Conservation (phyloP, 2,797 vertebrate species). For the Chaetodon trifasciatus region DNA sequence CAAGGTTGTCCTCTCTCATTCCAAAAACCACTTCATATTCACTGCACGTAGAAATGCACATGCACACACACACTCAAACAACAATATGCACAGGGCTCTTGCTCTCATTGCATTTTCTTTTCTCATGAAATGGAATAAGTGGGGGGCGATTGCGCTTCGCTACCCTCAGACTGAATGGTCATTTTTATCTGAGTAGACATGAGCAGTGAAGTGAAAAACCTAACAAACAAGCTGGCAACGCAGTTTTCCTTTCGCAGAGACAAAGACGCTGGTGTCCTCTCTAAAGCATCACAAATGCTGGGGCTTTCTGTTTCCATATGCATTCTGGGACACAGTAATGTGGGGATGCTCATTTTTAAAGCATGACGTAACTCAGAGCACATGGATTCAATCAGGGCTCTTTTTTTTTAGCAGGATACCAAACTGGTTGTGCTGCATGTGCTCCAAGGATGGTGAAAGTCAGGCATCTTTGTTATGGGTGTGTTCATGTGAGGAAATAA, state of each 20-base stretch:
- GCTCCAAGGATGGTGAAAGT: conserved; percentile 28
- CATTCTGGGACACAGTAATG: conserved; percentile 71
- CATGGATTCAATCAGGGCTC: conserved; percentile 74
- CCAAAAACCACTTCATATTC: conserved; percentile 67
- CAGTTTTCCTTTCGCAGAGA: conserved; percentile 63
- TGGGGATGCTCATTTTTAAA: conserved; percentile 72
- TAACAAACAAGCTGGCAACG: conserved; percentile 74
- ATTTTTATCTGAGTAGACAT: conserved; percentile 81
- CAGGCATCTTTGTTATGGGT: neutral
- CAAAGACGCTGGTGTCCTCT: conserved; percentile 82
- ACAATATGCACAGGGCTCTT: conserved; percentile 47
- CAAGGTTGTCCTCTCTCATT: conserved; percentile 74
- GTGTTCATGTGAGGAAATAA: neutral
- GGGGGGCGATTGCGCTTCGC: conserved; percentile 44
- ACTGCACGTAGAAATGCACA: conserved; percentile 44
- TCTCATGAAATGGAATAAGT: conserved; percentile 57
- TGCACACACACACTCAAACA: conserved; percentile 31
- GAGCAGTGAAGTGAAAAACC: conserved; percentile 80
- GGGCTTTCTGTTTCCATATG: conserved; percentile 64
- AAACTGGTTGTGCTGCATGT: conserved; percentile 34
- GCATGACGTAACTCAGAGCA: conserved; percentile 66
- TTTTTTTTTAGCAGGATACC: conserved; percentile 14
- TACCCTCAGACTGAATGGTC: conserved; percentile 61
- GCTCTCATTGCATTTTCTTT: conserved; percentile 68
- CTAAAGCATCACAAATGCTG: conserved; percentile 48